Evolutionary conservation across 2,888 invertebrate species (phyloP), one percentile per base, ranked within the genome.

Genomic region (Bruchidius siliquastri): DNA sequence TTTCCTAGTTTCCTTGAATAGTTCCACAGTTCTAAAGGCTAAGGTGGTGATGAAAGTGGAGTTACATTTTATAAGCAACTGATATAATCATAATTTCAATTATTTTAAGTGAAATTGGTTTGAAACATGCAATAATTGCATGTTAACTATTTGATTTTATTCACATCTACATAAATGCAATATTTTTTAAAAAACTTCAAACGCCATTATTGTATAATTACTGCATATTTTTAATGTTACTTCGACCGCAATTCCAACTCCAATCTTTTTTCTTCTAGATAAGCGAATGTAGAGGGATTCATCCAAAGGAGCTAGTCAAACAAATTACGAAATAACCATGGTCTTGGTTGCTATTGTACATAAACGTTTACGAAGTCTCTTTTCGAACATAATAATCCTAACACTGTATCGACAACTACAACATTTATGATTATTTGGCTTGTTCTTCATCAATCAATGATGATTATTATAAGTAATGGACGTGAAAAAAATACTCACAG

Each of bases 371-470:
- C 49, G 49, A 49, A 49, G 49, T 49, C 81, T 79, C 81, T 80
- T 77, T 81, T 79, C 78, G 80, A 82, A 84, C 83, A 82, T 80
- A 83, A 82, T 83, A 82, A 83, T 80, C 80, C 81, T 83, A 84
- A 82, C 82, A 81, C 82, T 83, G 82, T 81, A 81, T 82, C 81
- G 80, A 85, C 84, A 83, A 84, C 82, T 85, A 85, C 84, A 84
- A 85, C 85, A 85, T 84, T 83, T 81, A 86, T 84, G 84, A 85
- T 85, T 85, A 86, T 86, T 86, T 86, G 85, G 85, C 86, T 85
- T 85, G 80, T 73, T 71, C 72, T 72, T 74, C 74, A 75, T 74
- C 72, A 76, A 75, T 74, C 71, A 76, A 49, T 49, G 49, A 49
- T 13, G 49, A 49, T 49, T 71, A 71, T 73, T 71, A 71, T 73